Evolutionary conservation across 1,140 invertebrate genomes (phyloP).

Genomic region (Drosophila kohkoa): DNA sequence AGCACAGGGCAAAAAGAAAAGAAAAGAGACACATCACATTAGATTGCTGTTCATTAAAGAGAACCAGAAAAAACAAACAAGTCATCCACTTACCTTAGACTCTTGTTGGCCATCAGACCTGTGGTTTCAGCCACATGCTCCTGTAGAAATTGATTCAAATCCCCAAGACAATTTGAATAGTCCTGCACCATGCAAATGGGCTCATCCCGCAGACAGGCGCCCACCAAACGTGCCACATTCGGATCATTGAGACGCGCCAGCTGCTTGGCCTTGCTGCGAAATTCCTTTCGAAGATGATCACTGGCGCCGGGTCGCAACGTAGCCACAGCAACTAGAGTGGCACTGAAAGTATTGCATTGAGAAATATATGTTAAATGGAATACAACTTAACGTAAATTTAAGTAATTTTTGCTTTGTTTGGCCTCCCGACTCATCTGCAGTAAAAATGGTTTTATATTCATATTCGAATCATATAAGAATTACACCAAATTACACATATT

Average conservation of each 20-base stretch:
- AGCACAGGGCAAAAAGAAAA: not conserved
- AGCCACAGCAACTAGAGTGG: slow-evolving; percentile 91
- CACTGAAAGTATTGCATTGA: slow-evolving; percentile 62
- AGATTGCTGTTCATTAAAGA: slow-evolving; percentile 24
- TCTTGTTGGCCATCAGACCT: slow-evolving; percentile 70
- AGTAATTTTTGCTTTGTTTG: too few relatives aligned
- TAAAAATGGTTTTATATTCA: too few relatives aligned
- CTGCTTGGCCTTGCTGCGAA: slow-evolving; percentile 89
- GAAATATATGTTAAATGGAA: not conserved
- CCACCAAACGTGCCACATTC: slow-evolving; percentile 92
- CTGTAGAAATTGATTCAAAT: slow-evolving; percentile 92
- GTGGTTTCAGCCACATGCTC: slow-evolving; percentile 90
- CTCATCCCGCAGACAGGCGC: slow-evolving; percentile 91
- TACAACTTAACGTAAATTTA: too few relatives aligned
- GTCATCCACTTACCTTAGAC: slow-evolving; percentile 62
- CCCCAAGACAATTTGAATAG: slow-evolving; percentile 87
- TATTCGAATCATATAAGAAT: too few relatives aligned
- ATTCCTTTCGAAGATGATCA: slow-evolving; percentile 88
- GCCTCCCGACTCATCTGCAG: too few relatives aligned
- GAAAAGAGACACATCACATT: slow-evolving; percentile 48
- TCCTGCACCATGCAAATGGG: slow-evolving; percentile 90
- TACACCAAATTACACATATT: too few relatives aligned
- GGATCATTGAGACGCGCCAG: slow-evolving; percentile 90
- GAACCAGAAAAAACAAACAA: slow-evolving; percentile 12
- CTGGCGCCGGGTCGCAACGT: slow-evolving; percentile 88